Base-by-base conservation (phyloP, 2,888 invertebrate species). In the Synanthedon myopaeformis region DNA sequence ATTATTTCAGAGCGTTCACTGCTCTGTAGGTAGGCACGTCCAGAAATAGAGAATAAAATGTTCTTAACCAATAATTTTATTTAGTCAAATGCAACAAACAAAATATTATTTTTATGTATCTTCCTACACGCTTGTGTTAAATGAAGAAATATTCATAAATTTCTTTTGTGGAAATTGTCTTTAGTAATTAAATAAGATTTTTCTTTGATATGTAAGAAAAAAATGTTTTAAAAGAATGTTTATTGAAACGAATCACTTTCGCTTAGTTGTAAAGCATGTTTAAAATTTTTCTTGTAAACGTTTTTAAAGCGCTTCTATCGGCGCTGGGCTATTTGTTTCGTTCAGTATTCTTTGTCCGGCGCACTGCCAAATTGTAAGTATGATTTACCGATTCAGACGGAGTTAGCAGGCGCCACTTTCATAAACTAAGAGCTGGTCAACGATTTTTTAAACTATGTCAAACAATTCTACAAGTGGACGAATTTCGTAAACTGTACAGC, bases 311-410 rank as follows among this genome's bases (percentile, higher is more conserved):
- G 45, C 45, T 14, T 45, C 45, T 45, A 45, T 51, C 45, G 55
- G 51, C 52, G 51, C 55, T 50, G 35, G 50, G 58, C 57, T 60
- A 54, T 59, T 57, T 55, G 49, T 54, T 55, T 55, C 54, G 54
- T 50, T 13, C 49, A 52, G 53, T 63, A 61, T 54, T 62, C 61
- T 61, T 70, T 72, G 74, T 55, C 67, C 70, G 79, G 82, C 82
- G 69, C 66, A 60, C 62, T 73, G 84, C 83, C 84, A 85, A 82
- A 79, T 76, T 70, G 62, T 45, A 17, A 51, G 28, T 78, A 76
- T 82, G 82, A 83, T 84, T 79, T 81, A 83, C 68, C 56, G 72
- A 69, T 66, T 65, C 57, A 63, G 67, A 65, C 60, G 60, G 62
- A 58, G 19, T 49, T 11, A 41, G 62, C 55, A 52, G 53, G 56